Conservation (phyloP, 1,140 invertebrate species). For the Acromyrmex echinatior region DNA sequence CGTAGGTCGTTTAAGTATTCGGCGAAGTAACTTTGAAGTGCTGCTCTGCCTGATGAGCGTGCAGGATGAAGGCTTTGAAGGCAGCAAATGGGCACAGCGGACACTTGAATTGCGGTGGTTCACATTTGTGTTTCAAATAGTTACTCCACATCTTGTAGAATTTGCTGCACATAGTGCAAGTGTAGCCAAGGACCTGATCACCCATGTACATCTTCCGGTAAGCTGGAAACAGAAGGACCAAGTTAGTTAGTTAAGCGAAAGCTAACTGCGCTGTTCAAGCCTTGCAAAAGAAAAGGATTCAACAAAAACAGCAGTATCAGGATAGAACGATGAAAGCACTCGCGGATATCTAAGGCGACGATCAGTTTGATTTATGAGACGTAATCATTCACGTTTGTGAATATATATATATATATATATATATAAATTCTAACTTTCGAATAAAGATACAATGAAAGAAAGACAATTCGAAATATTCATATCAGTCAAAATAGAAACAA, state of each 20-base stretch:
- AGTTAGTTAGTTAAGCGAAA: constrained; percentile 55
- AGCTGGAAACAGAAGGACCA: constrained; percentile 84
- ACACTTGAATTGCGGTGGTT: constrained; percentile 86
- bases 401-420: background rate
- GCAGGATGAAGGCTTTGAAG: constrained; percentile 86
- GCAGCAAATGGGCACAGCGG: constrained; percentile 85
- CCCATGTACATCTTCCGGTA: constrained; percentile 86
- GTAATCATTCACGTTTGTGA: background rate
- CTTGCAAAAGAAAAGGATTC: constrained; percentile 36
- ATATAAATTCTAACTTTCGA: background rate
- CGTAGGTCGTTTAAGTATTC: constrained; percentile 78
- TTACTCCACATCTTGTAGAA: constrained; percentile 87
- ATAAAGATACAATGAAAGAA: background rate
- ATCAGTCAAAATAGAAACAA: background rate
- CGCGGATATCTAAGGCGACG: background rate
- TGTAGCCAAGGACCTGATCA: constrained; percentile 86
- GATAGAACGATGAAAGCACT: constrained; percentile 37
- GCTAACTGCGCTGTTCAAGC: background rate
- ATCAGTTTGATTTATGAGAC: constrained; percentile 48
- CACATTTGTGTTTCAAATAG: constrained; percentile 86
- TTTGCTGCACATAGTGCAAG: constrained; percentile 86
- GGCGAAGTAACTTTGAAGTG: constrained; percentile 85
- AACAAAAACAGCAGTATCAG: constrained; percentile 44
- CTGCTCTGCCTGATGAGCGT: constrained; percentile 86
- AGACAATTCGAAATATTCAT: constrained; percentile 23